phyloP scores from a whole-genome alignment of 2,888 invertebrate species.

The Baronia brevicornis region DNA sequence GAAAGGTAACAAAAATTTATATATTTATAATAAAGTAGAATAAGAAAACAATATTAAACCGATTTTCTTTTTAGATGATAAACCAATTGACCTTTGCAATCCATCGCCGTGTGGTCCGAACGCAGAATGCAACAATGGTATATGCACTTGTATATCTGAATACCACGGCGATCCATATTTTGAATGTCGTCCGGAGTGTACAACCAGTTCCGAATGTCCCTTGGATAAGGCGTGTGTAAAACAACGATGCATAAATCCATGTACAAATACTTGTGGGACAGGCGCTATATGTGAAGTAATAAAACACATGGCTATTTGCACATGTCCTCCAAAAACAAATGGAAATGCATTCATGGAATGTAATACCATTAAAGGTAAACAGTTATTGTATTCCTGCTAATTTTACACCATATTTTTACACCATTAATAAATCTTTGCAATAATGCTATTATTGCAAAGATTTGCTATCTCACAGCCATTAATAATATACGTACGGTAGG shows the following conservation, averaged over 20 bases:
- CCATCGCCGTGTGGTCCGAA: constrained; percentile 81
- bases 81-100: constrained; percentile 71
- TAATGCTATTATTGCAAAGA: no score
- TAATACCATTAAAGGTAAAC: constrained; percentile 69
- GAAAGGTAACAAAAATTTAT: constrained; percentile 52
- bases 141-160: constrained; percentile 77
- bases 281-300: constrained; percentile 83
- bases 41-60: background rate
- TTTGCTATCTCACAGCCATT: no score
- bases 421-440: no score
- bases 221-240: constrained; percentile 81
- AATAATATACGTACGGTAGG: no score
- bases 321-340: constrained; percentile 80
- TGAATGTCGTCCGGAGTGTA: constrained; percentile 84
- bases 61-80: constrained; percentile 35
- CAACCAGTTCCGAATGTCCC: constrained; percentile 82
- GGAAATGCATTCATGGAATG: constrained; percentile 85
- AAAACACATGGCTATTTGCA: constrained; percentile 86
- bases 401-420: background rate
- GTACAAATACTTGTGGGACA: constrained; percentile 83
- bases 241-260: constrained; percentile 83
- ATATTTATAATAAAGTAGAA: no score
- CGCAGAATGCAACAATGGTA: constrained; percentile 74
- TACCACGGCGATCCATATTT: constrained; percentile 81
- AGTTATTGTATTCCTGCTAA: background rate